Evolutionary conservation across 2,113 vertebrate genomes (phyloP), one percentile per base, ranked within the genome.

Genomic region (Pionites leucogaster): DNA sequence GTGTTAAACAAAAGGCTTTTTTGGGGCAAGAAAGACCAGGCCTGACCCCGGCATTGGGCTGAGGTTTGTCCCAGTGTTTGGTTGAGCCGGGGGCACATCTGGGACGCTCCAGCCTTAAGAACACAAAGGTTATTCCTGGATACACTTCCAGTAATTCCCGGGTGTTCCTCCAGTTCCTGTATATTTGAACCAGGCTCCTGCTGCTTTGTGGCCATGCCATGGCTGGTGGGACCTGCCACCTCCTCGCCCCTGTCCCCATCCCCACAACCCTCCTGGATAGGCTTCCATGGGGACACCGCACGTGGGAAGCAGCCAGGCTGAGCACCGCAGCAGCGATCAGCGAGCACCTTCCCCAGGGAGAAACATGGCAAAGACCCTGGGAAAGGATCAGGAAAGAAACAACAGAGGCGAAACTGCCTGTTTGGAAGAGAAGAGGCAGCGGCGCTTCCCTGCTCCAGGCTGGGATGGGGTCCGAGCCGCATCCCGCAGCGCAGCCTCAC

Each of bases 41-140:
- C 44, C 53, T 37, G 25, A 63, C 39, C 20, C 39, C 2, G 0
- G 27, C 8, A 1, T 18, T 1, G 3, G 0, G 35, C 2, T 0
- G 25, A 23, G 22, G 49, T 35, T 42, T 29, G 16, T 25, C 46
- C 46, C 1, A 0, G 25, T 1, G 9, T 10, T 24, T 0, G 2
- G 19, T 12, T 2, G 28, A 57, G 71, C 42, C 0, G 3, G 12
- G n/a, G 50, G 63, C 62, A 17, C 62, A 57, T 28, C 24, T 29
- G 62, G 50, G 52, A 49, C 16, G 1, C 46, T 52, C 14, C 64
- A 23, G 53, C 33, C 74, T 44, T 37, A 37, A 33, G 35, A 62
- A 69, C 17, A 17, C 42, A 16, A 39, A n/a, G 23, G 27, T 46
- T 20, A 55, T 31, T 31, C 53, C 53, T 19, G 29, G 55, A 18